These are phyloP conservation scores for Nephila pilipes DNA, from an alignment of 1,140 invertebrate genomes.

Conservation along the genomic window DNA sequence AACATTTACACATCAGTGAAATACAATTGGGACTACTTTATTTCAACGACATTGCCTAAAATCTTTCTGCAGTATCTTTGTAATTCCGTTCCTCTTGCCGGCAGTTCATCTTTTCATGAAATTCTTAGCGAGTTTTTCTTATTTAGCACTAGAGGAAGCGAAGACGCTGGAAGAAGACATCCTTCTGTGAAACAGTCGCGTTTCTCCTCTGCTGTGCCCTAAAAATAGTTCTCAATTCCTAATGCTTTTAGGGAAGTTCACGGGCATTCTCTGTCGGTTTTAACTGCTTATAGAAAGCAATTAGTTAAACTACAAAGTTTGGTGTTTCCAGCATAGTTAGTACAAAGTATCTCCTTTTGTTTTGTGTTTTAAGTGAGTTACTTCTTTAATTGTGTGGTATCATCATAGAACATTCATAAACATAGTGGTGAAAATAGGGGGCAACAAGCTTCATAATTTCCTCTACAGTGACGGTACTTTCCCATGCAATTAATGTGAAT, in stretches of 20 bases:
- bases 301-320: neutral
- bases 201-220: slow-evolving; percentile 30
- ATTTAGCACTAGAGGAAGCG: slow-evolving; percentile 37
- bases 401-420: too few species aligned
- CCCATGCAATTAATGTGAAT: slow-evolving; percentile 30
- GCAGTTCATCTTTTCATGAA: slow-evolving; percentile 39
- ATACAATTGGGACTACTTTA: too few species aligned
- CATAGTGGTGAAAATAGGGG: neutral
- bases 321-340: neutral
- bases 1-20: too few species aligned
- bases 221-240: slow-evolving; percentile 43
- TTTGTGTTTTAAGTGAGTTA: neutral
- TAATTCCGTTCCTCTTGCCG: neutral
- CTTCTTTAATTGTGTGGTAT: neutral
- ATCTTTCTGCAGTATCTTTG: too few species aligned
- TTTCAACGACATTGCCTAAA: too few species aligned
- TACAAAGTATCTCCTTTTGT: neutral
- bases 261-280: slow-evolving; percentile 24
- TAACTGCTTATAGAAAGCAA: neutral
- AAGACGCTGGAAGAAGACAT: slow-evolving; percentile 27
- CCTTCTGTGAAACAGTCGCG: slow-evolving; percentile 24
- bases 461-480: neutral
- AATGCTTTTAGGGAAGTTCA: slow-evolving; percentile 57
- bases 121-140: slow-evolving; percentile 42
- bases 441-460: neutral